Percentiles rank a stretch among this genome's conserved stretches.
Conservation (phyloP, 2,797 vertebrate genomes). For the Heteromormyrus szaboi region DNA sequence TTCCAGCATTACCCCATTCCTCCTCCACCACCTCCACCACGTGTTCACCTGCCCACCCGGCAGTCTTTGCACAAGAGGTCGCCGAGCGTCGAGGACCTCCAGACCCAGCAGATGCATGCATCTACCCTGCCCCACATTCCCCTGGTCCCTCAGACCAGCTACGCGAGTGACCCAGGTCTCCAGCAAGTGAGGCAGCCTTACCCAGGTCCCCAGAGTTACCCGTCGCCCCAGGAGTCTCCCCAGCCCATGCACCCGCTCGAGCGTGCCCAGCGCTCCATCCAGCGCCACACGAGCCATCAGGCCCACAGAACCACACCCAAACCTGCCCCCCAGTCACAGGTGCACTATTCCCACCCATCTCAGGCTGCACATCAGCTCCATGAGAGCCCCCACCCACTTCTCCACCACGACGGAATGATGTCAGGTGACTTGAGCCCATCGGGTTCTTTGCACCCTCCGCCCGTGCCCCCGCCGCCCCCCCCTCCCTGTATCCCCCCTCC, state of each 20-base stretch:
- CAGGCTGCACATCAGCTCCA: constrained; percentile 48
- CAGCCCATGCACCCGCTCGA: background rate
- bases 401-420: constrained; percentile 20
- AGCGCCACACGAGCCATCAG: constrained; percentile 61
- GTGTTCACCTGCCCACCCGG: constrained; percentile 59
- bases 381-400: constrained; percentile 42
- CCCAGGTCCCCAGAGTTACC: constrained; percentile 38
- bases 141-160: constrained; percentile 25
- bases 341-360: constrained; percentile 28
- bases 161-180: constrained; percentile 39
- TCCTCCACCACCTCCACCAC: constrained; percentile 60
- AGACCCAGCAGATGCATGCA: constrained; percentile 40
- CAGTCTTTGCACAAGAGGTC: constrained; percentile 54
- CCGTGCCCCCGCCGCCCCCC: constrained; percentile 66
- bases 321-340: constrained; percentile 32
- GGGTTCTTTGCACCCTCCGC: constrained; percentile 45
- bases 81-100: constrained; percentile 50
- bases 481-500: constrained; percentile 63
- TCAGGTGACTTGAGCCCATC: background rate
- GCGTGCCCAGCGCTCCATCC: constrained; percentile 54
- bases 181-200: constrained; percentile 65
- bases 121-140: constrained; percentile 31
- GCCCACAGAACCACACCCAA: constrained; percentile 41
- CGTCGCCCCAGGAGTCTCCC: constrained; percentile 32
- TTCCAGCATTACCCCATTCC: constrained; percentile 67